Conservation (phyloP, 1,140 invertebrate species). For the Hyles vespertilio region DNA sequence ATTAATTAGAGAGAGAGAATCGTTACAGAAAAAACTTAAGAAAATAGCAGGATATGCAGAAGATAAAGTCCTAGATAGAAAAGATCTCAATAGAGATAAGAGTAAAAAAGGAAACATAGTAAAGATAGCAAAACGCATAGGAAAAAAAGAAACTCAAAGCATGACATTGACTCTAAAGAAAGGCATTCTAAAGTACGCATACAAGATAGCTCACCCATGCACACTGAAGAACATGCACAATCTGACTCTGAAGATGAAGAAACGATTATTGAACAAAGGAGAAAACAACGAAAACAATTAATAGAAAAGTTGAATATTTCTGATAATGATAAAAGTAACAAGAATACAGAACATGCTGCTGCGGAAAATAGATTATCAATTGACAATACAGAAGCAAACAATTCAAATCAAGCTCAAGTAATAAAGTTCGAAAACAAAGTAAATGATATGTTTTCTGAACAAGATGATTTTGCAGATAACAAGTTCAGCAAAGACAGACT, state of each 20-base stretch:
- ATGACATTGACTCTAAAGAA: slow-evolving; percentile 22
- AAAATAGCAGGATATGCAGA: slow-evolving; percentile 16
- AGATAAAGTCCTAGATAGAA: slow-evolving; percentile 11
- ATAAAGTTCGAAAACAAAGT: slow-evolving; percentile 21
- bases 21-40: slow-evolving; percentile 41
- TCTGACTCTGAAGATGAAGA: slow-evolving; percentile 90
- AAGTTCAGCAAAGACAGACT: slow-evolving; percentile 83
- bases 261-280: slow-evolving; percentile 91
- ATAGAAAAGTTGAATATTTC: slow-evolving; percentile 79
- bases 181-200: slow-evolving; percentile 19
- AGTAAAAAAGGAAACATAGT: slow-evolving; percentile 4
- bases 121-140: slow-evolving; percentile 4
- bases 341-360: slow-evolving; percentile 3
- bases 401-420: background rate
- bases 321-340: slow-evolving; percentile 22
- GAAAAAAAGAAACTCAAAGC: slow-evolving; percentile 15
- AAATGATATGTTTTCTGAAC: slow-evolving; percentile 68
- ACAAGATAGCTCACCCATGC: slow-evolving; percentile 37
- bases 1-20: slow-evolving; percentile 52
- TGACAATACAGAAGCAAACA: background rate
- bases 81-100: background rate
- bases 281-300: slow-evolving; percentile 92
- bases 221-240: slow-evolving; percentile 32
- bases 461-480: slow-evolving; percentile 58
- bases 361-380: background rate